Evolutionary conservation across 1,140 invertebrate species (phyloP), one percentile per base, ranked within the genome.

Genomic region (Magallana ariakensis): DNA sequence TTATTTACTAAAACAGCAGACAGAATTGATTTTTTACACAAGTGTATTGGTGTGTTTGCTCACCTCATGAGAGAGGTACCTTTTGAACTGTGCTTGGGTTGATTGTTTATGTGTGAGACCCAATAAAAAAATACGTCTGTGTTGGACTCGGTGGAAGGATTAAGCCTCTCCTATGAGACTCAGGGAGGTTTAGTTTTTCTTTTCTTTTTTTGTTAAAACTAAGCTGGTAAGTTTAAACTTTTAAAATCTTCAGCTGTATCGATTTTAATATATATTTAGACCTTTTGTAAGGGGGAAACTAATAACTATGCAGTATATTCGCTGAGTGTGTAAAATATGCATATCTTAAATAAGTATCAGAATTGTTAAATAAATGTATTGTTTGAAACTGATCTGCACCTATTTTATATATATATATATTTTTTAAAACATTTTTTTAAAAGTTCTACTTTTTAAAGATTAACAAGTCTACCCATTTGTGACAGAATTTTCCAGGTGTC

Each of bases 181-280:
- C 22, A 4, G 10, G 66, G 66, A 60, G 58, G 58, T 26, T 75
- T 26, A 26, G 22, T 75, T 26, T 26, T 19, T 75, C 33, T 33
- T 46, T 26, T 26, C 11, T 75, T 75, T 33, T 26, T 26, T 19
- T 75, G 22, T 33, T 5, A 26, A 26, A 22, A 75, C 33, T 75
- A 75, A 75, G 33, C 66, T 26, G 66, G 66, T 75, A 75, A 75
- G 66, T 75, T 75, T 75, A 75, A 75, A 75, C 66, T 75, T 75
- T 75, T 70, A 70, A 75, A 26, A 46, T 75, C 22, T 26, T 75
- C 58, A 62, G 13, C 15, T 16, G 16, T 62, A 46, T 46, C 33
- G 33, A 46, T 46, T 46, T 46, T 46, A 5, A 46, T 46, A 46
- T 3, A 5, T 5, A 4, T 5, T 46, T 4, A 46, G 5, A 46